phyloP scores from a whole-genome alignment of 2,888 invertebrate genomes.

The Agrilus cyanescens region DNA sequence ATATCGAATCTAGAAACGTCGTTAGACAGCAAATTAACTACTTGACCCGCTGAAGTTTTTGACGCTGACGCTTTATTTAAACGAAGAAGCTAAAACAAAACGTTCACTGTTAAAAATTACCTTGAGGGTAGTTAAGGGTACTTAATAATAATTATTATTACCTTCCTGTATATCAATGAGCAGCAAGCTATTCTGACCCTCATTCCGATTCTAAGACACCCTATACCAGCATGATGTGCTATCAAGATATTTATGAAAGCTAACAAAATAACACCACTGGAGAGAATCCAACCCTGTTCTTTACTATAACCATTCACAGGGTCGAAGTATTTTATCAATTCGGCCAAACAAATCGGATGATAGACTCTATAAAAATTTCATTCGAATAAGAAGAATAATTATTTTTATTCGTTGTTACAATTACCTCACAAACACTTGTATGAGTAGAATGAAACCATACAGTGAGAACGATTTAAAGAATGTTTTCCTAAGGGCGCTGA shows the following conservation, averaged over 20 bases:
- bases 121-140: too few species aligned
- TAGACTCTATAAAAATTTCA: conserved; percentile 42
- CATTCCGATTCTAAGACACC: conserved; percentile 60
- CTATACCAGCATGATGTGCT: conserved; percentile 50
- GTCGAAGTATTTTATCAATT: conserved; percentile 53
- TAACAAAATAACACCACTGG: conserved; percentile 46
- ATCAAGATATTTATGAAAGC: conserved; percentile 47
- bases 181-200: conserved; percentile 64
- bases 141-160: conserved; percentile 27
- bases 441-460: conserved; percentile 45
- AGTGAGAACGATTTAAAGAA: conserved; percentile 49
- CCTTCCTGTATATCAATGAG: conserved; percentile 75
- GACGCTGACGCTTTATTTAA: conserved; percentile 60
- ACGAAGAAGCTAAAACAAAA: conserved; percentile 39
- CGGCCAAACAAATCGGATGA: conserved; percentile 48
- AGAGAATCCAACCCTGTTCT: conserved; percentile 54
- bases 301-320: conserved; percentile 38
- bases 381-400: background rate
- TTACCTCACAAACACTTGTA: conserved; percentile 49
- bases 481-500: conserved; percentile 46
- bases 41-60: conserved; percentile 71
- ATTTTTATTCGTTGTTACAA: conserved; percentile 11
- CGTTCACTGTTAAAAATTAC: background rate
- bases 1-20: conserved; percentile 74
- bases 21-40: conserved; percentile 75